Base-by-base conservation (phyloP, 2,888 invertebrate genomes). In the Encarsia formosa region DNA sequence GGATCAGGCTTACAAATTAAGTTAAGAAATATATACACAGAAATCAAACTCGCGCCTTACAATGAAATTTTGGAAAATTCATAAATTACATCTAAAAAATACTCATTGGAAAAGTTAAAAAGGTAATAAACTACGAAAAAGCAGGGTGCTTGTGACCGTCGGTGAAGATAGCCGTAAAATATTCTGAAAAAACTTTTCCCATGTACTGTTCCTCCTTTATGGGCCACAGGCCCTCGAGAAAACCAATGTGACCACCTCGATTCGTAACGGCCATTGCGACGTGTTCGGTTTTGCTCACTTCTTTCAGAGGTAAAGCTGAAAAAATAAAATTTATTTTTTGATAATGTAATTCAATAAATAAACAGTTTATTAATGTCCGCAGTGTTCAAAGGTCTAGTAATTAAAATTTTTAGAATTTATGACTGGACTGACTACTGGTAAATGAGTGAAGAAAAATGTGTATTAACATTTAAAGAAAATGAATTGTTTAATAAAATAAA, bases 241-340 rank as follows among this genome's bases (percentile, higher is more conserved):
- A 88, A 16, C 87, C 88, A 67, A 88, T 87, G 73, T 89, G 89
- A 0, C 88, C 88, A 24, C 89, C 89, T 58, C 87, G 82, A 15
- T 84, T 83, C 24, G 88, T 86, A 57, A 88, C 81, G 40, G 82
- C 77, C 61, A 88, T 82, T 55, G 87, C 88, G 56, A 88, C 83
- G 65, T 83, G 79, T 41, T 77, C 77, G 43, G 81, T 80, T 52
- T 79, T 76, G 61, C 77, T 77, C 42, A 83, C 85, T 61, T 80
- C 81, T 62, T 81, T 81, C 55, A 81, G 68, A 41, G 88, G 88
- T 65, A 88, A 81, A 54, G 82, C 86, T 80, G 34, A n/a, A 49
- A 47, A 23, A 34, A n/a, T n/a, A n/a, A n/a, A n/a, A n/a, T n/a
- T n/a, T n/a, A n/a, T n/a, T n/a, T n/a, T n/a, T n/a, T n/a, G n/a